Conservation (phyloP, 2,888 invertebrate genomes). For the Melanchra persicariae region DNA sequence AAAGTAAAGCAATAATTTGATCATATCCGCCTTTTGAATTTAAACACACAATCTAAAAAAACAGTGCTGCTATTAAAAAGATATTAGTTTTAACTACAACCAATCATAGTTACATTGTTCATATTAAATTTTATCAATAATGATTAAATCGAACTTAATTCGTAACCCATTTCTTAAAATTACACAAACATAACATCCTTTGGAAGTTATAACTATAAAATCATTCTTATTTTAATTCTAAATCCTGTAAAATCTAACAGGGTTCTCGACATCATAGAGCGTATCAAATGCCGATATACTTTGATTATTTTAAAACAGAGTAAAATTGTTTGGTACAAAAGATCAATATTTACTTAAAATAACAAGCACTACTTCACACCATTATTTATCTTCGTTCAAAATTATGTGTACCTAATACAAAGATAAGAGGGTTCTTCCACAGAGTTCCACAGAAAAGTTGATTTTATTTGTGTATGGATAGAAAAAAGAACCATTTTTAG, state of each 20-base stretch:
- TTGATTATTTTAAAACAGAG: neutral
- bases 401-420: neutral
- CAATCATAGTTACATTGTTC: neutral
- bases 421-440: neutral
- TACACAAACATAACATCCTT: conserved; percentile 32
- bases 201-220: conserved; percentile 5
- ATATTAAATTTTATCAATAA: neutral
- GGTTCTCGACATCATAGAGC: conserved; percentile 5
- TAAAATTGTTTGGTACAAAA: neutral
- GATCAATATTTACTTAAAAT: neutral
- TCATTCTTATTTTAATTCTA: neutral
- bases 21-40: neutral
- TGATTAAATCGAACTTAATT: conserved; percentile 17
- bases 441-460: neutral
- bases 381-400: neutral
- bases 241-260: neutral
- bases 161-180: conserved; percentile 22
- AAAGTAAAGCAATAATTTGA: neutral
- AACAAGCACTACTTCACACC: neutral
- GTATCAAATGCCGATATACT: neutral
- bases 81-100: neutral
- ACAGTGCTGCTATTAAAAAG: neutral
- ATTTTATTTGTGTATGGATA: neutral
- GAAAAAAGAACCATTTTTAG: neutral
- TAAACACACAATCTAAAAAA: neutral